Percentiles rank a stretch among this genome's conserved stretches.
Conservation (phyloP, 2,888 invertebrate species). For the Apomyelois bistriatella region DNA sequence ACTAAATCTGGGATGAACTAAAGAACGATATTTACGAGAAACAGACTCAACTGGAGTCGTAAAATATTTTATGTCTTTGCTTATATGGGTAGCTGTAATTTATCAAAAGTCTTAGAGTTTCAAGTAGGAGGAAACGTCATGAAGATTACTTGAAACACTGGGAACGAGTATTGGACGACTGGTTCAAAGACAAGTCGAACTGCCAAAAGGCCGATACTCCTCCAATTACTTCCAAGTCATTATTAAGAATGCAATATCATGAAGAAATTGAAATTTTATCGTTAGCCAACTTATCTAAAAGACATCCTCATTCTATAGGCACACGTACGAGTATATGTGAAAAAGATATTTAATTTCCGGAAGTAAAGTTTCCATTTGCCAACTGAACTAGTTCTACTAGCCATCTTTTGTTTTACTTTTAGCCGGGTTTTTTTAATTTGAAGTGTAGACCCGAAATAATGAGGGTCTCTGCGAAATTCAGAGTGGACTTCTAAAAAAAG, state of each 20-base stretch:
- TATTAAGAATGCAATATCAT: not conserved
- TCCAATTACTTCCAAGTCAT: not conserved
- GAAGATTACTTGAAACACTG: not conserved
- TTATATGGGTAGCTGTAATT: not conserved
- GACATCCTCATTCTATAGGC: too few relatives aligned
- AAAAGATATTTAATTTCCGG: too few relatives aligned
- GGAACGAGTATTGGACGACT: not conserved
- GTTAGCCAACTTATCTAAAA: too few relatives aligned
- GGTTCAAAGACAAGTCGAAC: constrained; percentile 1
- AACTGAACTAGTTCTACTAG: too few relatives aligned
- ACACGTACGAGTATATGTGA: too few relatives aligned
- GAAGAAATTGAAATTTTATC: not conserved
- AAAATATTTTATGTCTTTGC: constrained; percentile 8
- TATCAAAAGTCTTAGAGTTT: not conserved
- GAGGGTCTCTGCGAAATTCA: too few relatives aligned
- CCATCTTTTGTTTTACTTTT: too few relatives aligned
- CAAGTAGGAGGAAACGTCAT: not conserved
- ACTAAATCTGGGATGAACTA: not conserved
- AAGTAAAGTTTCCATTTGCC: too few relatives aligned
- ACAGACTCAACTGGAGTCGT: constrained; percentile 5
- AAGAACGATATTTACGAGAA: constrained; percentile 4
- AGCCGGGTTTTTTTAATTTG: too few relatives aligned
- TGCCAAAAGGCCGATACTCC: constrained; percentile 1
- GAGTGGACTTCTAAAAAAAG: too few relatives aligned
- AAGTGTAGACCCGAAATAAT: too few relatives aligned